Percentiles rank a stretch among this genome's conserved stretches.
phyloP scores from a whole-genome alignment of 92 coral and sea anemone species.

The Anthopleura xanthogrammica region DNA sequence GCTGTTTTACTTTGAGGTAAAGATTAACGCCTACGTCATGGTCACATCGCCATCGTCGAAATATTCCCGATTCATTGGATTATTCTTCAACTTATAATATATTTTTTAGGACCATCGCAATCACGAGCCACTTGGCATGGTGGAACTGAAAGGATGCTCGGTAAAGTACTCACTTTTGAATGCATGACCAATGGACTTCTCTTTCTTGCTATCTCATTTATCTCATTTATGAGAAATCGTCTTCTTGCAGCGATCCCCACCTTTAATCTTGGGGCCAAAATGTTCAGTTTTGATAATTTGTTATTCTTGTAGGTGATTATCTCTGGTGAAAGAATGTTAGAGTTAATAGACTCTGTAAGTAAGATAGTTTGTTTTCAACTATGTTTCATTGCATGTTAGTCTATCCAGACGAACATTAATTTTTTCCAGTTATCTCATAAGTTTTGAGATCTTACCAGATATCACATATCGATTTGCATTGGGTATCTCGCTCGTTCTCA shows the following conservation, averaged over 20 bases:
- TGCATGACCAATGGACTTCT: no score
- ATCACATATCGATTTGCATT: no score
- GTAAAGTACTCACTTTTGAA: slow-evolving; percentile 25
- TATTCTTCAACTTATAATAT: neutral
- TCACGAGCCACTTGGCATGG: slow-evolving; percentile 61
- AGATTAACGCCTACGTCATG: neutral
- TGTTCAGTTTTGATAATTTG: neutral
- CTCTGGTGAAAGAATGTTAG: neutral
- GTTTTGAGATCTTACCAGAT: no score
- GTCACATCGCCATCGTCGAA: no score
- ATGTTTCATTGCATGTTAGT: no score
- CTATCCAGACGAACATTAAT: no score
- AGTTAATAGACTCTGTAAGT: slow-evolving; percentile 4
- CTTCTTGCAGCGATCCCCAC: neutral
- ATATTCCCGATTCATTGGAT: no score
- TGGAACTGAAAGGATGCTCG: slow-evolving; percentile 68
- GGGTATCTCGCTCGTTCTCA: no score
- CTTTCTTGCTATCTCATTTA: neutral
- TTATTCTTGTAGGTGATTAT: neutral
- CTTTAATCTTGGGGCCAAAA: no score
- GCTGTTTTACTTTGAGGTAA: slow-evolving; percentile 77
- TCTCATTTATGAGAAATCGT: neutral
- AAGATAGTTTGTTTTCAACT: neutral
- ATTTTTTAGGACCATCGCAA: slow-evolving; percentile 74
- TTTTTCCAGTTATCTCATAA: no score